Evolutionary conservation across 2,797 vertebrate genomes (phyloP), one percentile per base, ranked within the genome.

Genomic region (Manis pentadactyla): DNA sequence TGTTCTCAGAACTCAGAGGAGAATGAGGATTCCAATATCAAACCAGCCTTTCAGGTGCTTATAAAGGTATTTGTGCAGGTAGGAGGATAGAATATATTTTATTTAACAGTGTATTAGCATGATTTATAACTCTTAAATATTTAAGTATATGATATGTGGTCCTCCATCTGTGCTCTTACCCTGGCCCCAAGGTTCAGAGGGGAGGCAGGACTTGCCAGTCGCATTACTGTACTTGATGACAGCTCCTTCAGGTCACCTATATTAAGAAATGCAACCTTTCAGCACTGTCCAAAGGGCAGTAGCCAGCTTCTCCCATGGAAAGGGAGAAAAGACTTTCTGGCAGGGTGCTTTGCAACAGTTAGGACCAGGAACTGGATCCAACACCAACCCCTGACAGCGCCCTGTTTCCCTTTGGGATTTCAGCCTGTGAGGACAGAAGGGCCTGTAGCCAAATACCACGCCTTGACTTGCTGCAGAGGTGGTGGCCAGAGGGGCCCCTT

Each of bases 41-140:
- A 83, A 79, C 3, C 49, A 29, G 57, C 51, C 46, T 92, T 92
- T 31, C 25, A 29, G 51, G 59, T 90, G n/a, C 37, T 37, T 63
- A 34, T 37, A 57, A 81, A 75, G 81, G 37, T 42, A 68, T 42
- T 51, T 81, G 37, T 61, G 55, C 79, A 89, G 82, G 82, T 42
- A 81, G 63, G 34, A 89, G n/a, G 87, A 78, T 7, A 49, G 71
- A 75, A 86, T 10, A 23, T 59, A 37, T 73, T 84, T 93, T 88
- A 93, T 92, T 94, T 55, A 81, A 90, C 13, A 51, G 49, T 46
- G n/a, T 39, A 27, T 63, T 69, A 68, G 49, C 46, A 61, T 88
- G 68, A 88, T 25, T 91, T 78, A 53, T 87, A 57, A 51, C 39
- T 74, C 64, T 74, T 92, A 75, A 93, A 87, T 93, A 87, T 68